phyloP scores from a whole-genome alignment of 2,797 vertebrate genomes.

The Setipinna tenuifilis region DNA sequence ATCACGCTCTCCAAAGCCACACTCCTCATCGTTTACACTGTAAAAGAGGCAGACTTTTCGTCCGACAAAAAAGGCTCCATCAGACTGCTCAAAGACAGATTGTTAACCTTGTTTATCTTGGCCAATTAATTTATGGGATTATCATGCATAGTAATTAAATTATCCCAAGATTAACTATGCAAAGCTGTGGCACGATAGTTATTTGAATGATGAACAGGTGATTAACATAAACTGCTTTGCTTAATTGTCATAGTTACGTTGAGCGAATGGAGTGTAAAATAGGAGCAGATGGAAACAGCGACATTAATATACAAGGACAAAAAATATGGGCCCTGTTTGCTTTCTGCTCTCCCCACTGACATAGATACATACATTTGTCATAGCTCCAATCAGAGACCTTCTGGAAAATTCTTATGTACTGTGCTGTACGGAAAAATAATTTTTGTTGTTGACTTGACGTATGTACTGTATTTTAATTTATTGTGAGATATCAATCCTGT shows the following conservation, averaged over 20 bases:
- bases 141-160: conserved; percentile 8
- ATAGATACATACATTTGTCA: not conserved
- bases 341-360: not conserved
- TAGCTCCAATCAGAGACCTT: too few species aligned
- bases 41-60: not conserved
- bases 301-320: not conserved
- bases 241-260: not conserved
- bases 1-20: not conserved
- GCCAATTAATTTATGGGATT: conserved; percentile 6
- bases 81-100: conserved; percentile 10
- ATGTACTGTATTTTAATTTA: too few species aligned
- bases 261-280: conserved; percentile 19
- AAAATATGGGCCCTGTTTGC: not conserved
- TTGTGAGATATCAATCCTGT: too few species aligned
- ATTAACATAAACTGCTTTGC: conserved; percentile 21
- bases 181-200: conserved; percentile 20
- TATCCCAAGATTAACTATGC: conserved; percentile 19
- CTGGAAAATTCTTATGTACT: too few species aligned
- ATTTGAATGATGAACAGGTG: conserved; percentile 2
- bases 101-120: conserved; percentile 25
- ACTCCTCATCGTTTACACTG: not conserved
- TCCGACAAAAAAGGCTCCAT: not conserved
- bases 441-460: too few species aligned
- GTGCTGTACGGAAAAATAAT: too few species aligned
- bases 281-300: not conserved